Percentiles rank a stretch among this genome's conserved stretches.
phyloP scores from a whole-genome alignment of 1,140 invertebrate genomes.

The Polypedilum vanderplanki region DNA sequence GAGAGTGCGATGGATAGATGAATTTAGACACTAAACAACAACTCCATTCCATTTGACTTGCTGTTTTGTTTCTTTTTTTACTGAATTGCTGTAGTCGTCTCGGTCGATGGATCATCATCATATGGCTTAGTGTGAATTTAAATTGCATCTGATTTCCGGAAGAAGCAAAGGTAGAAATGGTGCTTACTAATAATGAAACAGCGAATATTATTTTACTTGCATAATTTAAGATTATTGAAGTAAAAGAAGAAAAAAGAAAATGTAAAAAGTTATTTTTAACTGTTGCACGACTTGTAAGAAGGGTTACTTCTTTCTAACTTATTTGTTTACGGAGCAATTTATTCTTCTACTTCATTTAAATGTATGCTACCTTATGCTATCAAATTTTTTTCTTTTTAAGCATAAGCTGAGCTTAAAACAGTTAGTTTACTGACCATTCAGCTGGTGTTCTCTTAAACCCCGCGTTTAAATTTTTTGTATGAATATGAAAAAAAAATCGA shows the following conservation, averaged over 20 bases:
- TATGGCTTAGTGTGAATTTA: background rate
- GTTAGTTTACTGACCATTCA: background rate
- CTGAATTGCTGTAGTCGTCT: background rate
- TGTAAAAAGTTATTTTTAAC: no score
- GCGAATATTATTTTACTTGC: background rate
- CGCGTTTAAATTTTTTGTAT: background rate
- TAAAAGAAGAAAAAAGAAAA: background rate
- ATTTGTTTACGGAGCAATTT: background rate
- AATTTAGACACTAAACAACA: no score
- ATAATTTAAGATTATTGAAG: background rate
- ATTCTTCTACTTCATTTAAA: no score
- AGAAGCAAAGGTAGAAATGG: background rate
- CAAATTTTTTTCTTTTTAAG: background rate
- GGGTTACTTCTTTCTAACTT: background rate
- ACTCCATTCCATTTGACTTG: background rate
- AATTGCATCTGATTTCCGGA: constrained; percentile 17
- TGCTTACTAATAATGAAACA: background rate
- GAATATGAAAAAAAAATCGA: background rate
- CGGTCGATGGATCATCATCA: constrained; percentile 1
- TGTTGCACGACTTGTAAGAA: background rate
- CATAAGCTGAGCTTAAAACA: background rate
- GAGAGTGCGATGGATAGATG: no score
- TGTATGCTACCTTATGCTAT: background rate
- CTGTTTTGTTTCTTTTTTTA: background rate
- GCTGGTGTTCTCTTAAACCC: background rate